Conservation (phyloP, 2,888 invertebrate genomes). For the Torymus auratus region DNA sequence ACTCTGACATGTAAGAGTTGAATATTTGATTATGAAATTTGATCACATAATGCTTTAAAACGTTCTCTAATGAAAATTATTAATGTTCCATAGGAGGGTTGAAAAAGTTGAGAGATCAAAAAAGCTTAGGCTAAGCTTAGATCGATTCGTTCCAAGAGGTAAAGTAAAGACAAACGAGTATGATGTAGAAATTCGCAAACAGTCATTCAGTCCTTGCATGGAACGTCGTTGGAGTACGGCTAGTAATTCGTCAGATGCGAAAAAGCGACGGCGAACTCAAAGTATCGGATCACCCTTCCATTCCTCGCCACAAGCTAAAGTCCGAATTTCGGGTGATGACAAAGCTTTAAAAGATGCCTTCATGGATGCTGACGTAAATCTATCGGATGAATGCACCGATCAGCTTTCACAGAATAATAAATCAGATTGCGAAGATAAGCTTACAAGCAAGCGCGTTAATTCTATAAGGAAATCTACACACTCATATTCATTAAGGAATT, state of each 20-base stretch:
- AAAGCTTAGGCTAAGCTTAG: constrained; percentile 72
- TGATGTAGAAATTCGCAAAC: constrained; percentile 63
- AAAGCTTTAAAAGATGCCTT: constrained; percentile 69
- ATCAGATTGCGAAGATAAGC: constrained; percentile 41
- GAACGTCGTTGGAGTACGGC: constrained; percentile 80
- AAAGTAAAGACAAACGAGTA: constrained; percentile 68
- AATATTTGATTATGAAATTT: not conserved
- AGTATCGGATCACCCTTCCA: constrained; percentile 61
- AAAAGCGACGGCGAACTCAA: constrained; percentile 64
- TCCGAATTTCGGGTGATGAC: constrained; percentile 61
- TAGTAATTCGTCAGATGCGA: constrained; percentile 72
- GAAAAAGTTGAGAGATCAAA: constrained; percentile 71
- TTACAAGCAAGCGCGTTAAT: constrained; percentile 50
- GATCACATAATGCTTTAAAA: not conserved
- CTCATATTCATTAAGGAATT: constrained; percentile 53
- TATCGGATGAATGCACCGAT: constrained; percentile 70
- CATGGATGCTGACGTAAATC: constrained; percentile 71
- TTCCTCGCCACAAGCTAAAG: constrained; percentile 62
- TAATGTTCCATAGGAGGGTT: constrained; percentile 61
- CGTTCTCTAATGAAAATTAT: constrained; percentile 11
- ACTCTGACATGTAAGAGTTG: constrained; percentile 67
- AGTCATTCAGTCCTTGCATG: constrained; percentile 67
- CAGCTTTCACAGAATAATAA: constrained; percentile 58
- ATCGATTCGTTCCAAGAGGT: constrained; percentile 69
- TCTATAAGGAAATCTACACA: constrained; percentile 60